These are phyloP conservation scores for Parasteatoda lunata DNA, from an alignment of 2,888 invertebrate genomes.

Conservation along the genomic window DNA sequence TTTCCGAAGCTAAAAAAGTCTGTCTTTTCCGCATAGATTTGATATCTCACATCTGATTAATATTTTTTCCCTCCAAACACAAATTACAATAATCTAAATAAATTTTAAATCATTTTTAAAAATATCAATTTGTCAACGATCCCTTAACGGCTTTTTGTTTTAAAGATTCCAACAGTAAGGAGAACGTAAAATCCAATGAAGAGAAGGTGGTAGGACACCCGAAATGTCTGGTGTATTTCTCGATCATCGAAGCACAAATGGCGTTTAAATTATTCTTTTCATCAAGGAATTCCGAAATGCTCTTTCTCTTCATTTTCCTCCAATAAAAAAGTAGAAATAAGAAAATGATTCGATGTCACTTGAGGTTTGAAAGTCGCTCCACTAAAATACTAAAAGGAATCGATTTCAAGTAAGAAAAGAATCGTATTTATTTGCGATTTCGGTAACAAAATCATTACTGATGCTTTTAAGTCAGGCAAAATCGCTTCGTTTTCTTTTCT, in stretches of 20 bases:
- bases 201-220: slow-evolving; percentile 4
- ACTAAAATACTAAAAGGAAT: slow-evolving; percentile 17
- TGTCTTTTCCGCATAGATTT: no score
- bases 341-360: slow-evolving; percentile 41
- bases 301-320: slow-evolving; percentile 27
- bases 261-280: slow-evolving; percentile 57
- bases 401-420: neutral
- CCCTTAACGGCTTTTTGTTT: neutral
- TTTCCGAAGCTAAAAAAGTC: no score
- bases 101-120: no score
- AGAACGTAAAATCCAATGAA: neutral
- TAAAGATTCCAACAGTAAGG: neutral
- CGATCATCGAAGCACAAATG: slow-evolving; percentile 49
- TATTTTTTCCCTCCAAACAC: no score
- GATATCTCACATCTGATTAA: no score
- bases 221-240: slow-evolving; percentile 39
- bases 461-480: slow-evolving; percentile 44
- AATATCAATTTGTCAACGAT: neutral
- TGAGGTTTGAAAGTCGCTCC: slow-evolving; percentile 27
- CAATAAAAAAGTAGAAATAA: slow-evolving; percentile 3
- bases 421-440: slow-evolving; percentile 52
- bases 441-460: slow-evolving; percentile 52
- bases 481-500: neutral
- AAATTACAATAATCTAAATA: no score
- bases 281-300: slow-evolving; percentile 40